Base-by-base conservation (phyloP, 2,113 vertebrate species). In the Micronisus gabar region DNA sequence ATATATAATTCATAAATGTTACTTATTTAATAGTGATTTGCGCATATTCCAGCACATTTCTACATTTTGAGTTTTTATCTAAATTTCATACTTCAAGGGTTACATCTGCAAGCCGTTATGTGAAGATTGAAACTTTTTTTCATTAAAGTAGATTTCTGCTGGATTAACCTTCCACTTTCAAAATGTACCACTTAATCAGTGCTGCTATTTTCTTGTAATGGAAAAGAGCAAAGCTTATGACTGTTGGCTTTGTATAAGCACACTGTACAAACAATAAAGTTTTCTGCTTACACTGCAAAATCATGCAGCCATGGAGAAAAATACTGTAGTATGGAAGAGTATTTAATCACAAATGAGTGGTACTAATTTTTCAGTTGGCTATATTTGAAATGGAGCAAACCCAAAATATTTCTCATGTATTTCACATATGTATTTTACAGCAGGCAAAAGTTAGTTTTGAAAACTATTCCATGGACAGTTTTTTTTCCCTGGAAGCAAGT, bases 91-190 rank as follows among this genome's bases (percentile, higher is more conserved):
- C 20, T 88, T 94, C 76, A 95, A 75, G 43, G 21, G 34, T 93
- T 96, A 90, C 43, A 65, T 88, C 29, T 89, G 15, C 65, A 95
- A 95, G 65, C 38, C 88, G 23, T 66, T 92, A 43, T 21, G 18
- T 75, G 71, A 94, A 89, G n/a, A 72, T 4, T 48, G 34, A 90
- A 80, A 30, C 27, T 95, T 72, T 93, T 53, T 96, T 86, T 93
- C 43, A 89, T 84, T 79, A 90, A 81, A 94, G 32, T 61, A 82
- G 34, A 92, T 93, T 97, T 97, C 83, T 14, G 10, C 38, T 78
- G 80, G 65, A 90, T 97, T 97, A 96, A 93, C 15, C 38, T 95
- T 88, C 19, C 13, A 11, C 48, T 93, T 96, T 94, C 40, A 93
- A 97, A 92, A 89, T 1, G 4, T 85, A 59, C 18, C 22, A 45